These are phyloP conservation scores for Odontamblyopus rebecca DNA, from an alignment of 2,797 vertebrate genomes.

Conservation along the genomic window DNA sequence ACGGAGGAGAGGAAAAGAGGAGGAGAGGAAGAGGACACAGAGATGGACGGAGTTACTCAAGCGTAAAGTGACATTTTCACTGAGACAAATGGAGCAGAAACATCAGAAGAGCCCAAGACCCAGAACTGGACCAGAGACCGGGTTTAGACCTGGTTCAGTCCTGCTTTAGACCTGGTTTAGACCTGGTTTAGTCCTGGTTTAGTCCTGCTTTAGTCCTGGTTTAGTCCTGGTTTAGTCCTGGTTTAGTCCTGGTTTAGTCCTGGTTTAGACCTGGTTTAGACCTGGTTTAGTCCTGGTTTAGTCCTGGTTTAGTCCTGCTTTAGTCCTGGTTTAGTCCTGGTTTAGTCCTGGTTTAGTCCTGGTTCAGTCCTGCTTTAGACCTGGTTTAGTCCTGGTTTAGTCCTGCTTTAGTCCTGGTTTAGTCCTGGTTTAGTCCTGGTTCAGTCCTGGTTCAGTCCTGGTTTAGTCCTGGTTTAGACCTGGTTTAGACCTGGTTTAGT, in stretches of 20 bases:
- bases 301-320: neutral
- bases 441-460: neutral
- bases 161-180: constrained; percentile 4
- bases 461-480: neutral
- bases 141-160: neutral
- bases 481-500: neutral
- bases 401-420: neutral
- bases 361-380: neutral
- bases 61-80: neutral
- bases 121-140: neutral
- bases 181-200: neutral
- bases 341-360: neutral
- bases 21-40: too few relatives aligned
- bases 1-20: too few relatives aligned
- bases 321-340: constrained; percentile 1
- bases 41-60: neutral
- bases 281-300: constrained; percentile 1
- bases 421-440: constrained; percentile 1
- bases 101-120: neutral
- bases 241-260: neutral
- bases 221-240: neutral
- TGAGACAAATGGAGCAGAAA: constrained; percentile 1
- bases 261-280: neutral
- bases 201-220: neutral
- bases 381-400: constrained; percentile 1